These are phyloP conservation scores for Ageneiosus marmoratus DNA, from an alignment of 2,113 vertebrate species.

Conservation along the genomic window DNA sequence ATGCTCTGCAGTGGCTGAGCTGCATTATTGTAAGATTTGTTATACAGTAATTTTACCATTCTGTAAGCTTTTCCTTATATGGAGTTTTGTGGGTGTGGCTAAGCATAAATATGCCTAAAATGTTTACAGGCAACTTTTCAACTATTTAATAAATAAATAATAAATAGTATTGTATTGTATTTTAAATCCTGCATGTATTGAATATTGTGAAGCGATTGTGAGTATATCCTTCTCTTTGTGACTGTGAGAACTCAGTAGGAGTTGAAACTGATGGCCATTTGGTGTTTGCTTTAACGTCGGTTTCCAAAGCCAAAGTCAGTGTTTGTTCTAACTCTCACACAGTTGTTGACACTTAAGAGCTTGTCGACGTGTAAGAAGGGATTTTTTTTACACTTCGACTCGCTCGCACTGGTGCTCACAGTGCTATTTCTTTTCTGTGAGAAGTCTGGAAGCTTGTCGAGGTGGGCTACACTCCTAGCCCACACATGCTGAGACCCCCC, in stretches of 20 bases:
- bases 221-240: background rate
- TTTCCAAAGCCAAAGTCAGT: background rate
- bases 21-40: background rate
- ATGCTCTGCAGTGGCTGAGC: background rate
- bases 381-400: slow-evolving; percentile 1
- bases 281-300: background rate
- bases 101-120: background rate
- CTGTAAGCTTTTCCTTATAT: background rate
- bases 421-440: background rate
- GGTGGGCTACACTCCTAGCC: background rate
- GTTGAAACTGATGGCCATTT: background rate
- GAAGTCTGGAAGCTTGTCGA: background rate
- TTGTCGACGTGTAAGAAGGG: slow-evolving; percentile 10
- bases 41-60: background rate
- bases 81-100: background rate
- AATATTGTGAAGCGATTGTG: background rate
- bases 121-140: background rate
- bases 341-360: background rate
- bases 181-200: no score
- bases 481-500: background rate
- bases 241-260: background rate
- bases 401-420: background rate
- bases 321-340: background rate
- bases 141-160: background rate
- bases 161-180: background rate